phyloP scores from a whole-genome alignment of 2,797 vertebrate genomes.

The Falco berigora region DNA sequence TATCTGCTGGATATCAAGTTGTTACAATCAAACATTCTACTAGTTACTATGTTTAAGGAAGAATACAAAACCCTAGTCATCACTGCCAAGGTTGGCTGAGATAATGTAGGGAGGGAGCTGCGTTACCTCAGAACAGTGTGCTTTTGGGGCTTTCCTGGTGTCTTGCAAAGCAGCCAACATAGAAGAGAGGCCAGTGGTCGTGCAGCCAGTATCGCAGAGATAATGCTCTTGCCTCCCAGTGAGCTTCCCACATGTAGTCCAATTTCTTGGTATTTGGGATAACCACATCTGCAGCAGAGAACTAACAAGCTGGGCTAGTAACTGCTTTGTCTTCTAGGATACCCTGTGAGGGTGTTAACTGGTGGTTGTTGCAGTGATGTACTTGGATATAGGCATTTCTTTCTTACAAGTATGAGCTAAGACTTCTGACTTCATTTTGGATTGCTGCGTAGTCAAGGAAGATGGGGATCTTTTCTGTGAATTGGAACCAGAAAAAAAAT shows the following conservation, averaged over 20 bases:
- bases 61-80: neutral
- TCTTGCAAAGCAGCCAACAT: neutral
- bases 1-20: neutral
- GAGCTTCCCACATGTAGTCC: neutral
- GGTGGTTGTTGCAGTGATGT: neutral
- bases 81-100: neutral
- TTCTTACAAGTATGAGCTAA: neutral
- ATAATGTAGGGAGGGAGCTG: neutral
- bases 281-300: neutral
- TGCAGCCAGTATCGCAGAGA: neutral
- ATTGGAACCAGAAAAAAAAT: neutral
- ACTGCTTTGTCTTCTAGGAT: neutral
- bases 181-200: neutral
- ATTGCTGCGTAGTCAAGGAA: neutral
- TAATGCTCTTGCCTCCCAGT: neutral
- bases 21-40: neutral
- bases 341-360: neutral
- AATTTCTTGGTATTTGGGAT: neutral
- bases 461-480: neutral
- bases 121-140: neutral
- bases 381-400: neutral
- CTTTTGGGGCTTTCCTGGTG: neutral
- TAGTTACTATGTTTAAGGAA: neutral
- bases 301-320: neutral
- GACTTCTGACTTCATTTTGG: neutral